Conservation (phyloP, 2,797 vertebrate species). For the Myotis vivesi region DNA sequence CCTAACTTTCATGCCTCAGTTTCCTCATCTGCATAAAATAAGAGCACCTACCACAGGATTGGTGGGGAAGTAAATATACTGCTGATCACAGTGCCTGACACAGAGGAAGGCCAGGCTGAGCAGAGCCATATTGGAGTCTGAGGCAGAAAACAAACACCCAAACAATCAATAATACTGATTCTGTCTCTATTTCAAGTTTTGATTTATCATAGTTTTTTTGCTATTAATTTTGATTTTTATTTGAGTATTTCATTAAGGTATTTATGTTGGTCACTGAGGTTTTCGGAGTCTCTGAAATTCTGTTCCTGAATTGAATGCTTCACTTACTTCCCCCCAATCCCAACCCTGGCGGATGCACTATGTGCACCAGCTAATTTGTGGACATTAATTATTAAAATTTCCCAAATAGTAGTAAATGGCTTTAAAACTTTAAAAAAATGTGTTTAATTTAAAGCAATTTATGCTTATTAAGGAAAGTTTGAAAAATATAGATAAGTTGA, state of each 20-base stretch:
- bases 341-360: background rate
- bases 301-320: background rate
- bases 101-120: background rate
- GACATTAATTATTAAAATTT: background rate
- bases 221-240: background rate
- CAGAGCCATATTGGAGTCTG: background rate
- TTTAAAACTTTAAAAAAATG: background rate
- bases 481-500: background rate
- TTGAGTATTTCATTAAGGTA: background rate
- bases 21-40: background rate
- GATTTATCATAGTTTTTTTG: background rate
- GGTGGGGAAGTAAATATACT: background rate
- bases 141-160: background rate
- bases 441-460: conserved; percentile 14
- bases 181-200: background rate
- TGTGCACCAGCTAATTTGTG: background rate
- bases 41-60: background rate
- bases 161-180: background rate
- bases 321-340: background rate
- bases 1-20: background rate
- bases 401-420: background rate
- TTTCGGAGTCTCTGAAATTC: background rate
- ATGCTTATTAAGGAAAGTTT: conserved; percentile 2
- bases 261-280: background rate
- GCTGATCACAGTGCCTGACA: background rate